phyloP scores from a whole-genome alignment of 2,797 vertebrate species.

The Percopsis omiscomaycus region DNA sequence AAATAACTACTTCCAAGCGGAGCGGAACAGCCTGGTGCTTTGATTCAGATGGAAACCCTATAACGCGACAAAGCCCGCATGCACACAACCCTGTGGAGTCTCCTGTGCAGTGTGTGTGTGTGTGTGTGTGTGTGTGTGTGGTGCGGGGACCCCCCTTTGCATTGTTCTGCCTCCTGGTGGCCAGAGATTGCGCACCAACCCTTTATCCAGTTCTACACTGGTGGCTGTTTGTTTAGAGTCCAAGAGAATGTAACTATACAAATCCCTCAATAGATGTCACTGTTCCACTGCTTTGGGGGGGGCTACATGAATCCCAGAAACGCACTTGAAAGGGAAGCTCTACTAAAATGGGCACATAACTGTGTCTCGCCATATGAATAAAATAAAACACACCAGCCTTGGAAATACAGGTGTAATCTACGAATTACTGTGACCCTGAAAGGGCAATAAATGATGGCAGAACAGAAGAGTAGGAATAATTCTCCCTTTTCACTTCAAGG shows the following conservation, averaged over 20 bases:
- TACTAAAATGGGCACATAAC: not conserved
- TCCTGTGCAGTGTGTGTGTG: not conserved
- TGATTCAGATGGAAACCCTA: too few relatives aligned
- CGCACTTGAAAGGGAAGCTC: constrained; percentile 4
- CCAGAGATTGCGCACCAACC: too few relatives aligned
- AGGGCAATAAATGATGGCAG: too few relatives aligned
- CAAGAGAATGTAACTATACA: constrained; percentile 8
- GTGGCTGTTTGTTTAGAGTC: not conserved
- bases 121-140: not conserved
- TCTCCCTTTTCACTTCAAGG: not conserved
- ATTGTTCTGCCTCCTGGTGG: not conserved
- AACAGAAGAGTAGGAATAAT: too few relatives aligned
- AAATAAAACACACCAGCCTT: not conserved
- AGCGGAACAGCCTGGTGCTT: not conserved
- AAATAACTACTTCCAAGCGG: too few relatives aligned
- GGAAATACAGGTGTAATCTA: not conserved
- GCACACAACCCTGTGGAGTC: too few relatives aligned
- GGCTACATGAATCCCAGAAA: not conserved
- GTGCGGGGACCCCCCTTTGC: not conserved
- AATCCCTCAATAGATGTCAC: constrained; percentile 58
- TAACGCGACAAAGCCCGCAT: too few relatives aligned
- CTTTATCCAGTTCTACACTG: not conserved
- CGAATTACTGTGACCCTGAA: too few relatives aligned
- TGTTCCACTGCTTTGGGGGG: constrained; percentile 28
- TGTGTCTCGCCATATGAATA: not conserved